These are phyloP conservation scores for Campaea margaritaria DNA, from an alignment of 2,888 invertebrate species.

Conservation along the genomic window DNA sequence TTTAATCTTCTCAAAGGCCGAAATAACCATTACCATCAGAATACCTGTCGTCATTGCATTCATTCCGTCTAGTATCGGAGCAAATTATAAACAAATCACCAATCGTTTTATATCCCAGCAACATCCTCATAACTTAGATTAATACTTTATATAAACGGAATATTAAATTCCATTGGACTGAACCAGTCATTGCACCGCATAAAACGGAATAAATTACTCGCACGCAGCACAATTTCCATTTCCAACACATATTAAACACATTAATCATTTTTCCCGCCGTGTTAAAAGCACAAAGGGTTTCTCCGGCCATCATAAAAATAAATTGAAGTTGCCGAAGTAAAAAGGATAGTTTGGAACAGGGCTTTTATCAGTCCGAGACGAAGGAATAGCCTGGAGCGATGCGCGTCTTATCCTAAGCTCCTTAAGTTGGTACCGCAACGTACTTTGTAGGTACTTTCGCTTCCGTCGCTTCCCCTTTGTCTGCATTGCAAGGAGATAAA, in stretches of 20 bases:
- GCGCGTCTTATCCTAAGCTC: conserved; percentile 48
- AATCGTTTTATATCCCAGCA: conserved; percentile 3
- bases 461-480: conserved; percentile 34
- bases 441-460: conserved; percentile 36
- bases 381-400: conserved; percentile 59
- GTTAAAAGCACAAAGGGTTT: conserved; percentile 44
- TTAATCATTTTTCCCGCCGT: conserved; percentile 38
- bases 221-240: conserved; percentile 52
- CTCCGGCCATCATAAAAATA: conserved; percentile 55
- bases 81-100: conserved; percentile 5
- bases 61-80: too few species aligned
- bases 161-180: conserved; percentile 68
- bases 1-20: too few species aligned
- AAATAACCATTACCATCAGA: too few species aligned
- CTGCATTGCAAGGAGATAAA: conserved; percentile 50
- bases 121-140: conserved; percentile 35
- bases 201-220: conserved; percentile 64
- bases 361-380: conserved; percentile 63
- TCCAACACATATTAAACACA: conserved; percentile 52
- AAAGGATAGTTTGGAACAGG: conserved; percentile 58
- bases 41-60: too few species aligned
- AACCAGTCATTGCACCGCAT: conserved; percentile 52
- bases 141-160: conserved; percentile 61
- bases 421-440: conserved; percentile 21
- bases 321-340: conserved; percentile 56